Evolutionary conservation across 2,797 vertebrate genomes (phyloP), one percentile per base, ranked within the genome.

Genomic region (Sebastiscus albofasciatus): DNA sequence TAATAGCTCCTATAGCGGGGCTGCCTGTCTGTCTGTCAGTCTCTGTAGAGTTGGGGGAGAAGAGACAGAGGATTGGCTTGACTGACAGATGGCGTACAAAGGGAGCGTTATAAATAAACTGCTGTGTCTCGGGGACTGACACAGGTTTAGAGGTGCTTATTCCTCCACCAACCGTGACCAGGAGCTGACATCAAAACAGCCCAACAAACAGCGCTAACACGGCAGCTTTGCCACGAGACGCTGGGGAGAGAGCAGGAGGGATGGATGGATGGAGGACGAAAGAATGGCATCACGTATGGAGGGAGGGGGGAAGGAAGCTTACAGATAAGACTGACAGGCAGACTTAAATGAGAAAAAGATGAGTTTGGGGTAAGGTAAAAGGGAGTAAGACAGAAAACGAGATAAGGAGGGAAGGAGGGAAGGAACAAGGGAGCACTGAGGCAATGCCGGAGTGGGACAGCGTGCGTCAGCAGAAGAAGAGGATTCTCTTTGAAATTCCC

Each of bases 401-500:
- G 77, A 77, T 75, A 88, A 81, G 77, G 69, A 86, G 70, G 79
- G 77, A 81, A 71, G 61, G 60, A 65, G 67, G 67, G 74, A 82
- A 71, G 86, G 75, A 84, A 82, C 65, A 64, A 91, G 83, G 80
- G 72, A 86, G 86, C 67, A 81, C 82, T 71, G 83, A 92, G 90
- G 94, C 92, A 93, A 85, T 88, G 87, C 83, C 64, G 39, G 92
- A 89, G 89, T 93, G 92, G 94, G 94, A 90, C 90, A 89, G 85
- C 39, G 83, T 91, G 90, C 87, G 80, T 95, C 93, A 94, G 92
- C 91, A 94, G 88, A 94, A 92, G 91, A 92, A 85, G 89, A 93
- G 70, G 84, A 94, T 93, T 94, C 91, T 93, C 93, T 95, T 95
- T 95, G 92, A 95, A 96, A 95, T 92, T 90, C 87, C 87, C 87